Conservation (phyloP, 2,113 vertebrate genomes). For the Scophthalmus maximus region DNA sequence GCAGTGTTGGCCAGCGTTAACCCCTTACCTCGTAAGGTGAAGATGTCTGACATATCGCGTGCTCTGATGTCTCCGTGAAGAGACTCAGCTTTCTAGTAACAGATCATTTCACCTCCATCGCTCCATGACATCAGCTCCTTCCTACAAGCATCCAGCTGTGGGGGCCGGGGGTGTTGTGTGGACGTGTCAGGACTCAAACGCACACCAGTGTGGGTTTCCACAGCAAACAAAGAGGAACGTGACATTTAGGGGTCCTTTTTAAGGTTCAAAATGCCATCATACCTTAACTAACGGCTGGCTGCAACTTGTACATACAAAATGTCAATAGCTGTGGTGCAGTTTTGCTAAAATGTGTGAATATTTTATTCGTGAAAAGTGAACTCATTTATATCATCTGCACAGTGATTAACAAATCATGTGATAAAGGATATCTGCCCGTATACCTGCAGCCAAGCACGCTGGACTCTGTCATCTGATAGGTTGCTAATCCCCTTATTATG, state of each 20-base stretch:
- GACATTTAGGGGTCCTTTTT: constrained; percentile 33
- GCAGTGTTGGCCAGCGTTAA: neutral
- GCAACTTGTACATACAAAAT: neutral
- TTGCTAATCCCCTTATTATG: constrained; percentile 75
- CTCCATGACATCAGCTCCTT: constrained; percentile 68
- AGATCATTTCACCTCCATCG: constrained; percentile 73
- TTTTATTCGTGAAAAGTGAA: neutral
- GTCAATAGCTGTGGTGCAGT: neutral
- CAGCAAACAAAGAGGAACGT: constrained; percentile 35
- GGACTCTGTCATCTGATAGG: constrained; percentile 74
- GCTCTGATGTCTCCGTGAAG: constrained; percentile 23
- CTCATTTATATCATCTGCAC: constrained; percentile 18
- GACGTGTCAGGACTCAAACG: constrained; percentile 48
- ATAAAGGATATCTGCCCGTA: constrained; percentile 39
- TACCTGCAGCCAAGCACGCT: constrained; percentile 61
- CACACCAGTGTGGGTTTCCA: constrained; percentile 19
- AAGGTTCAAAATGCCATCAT: constrained; percentile 8
- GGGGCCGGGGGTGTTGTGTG: constrained; percentile 32
- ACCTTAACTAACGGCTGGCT: neutral
- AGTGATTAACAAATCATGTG: constrained; percentile 42
- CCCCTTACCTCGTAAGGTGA: constrained; percentile 31
- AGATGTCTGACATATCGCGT: neutral
- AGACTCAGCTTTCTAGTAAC: constrained; percentile 56
- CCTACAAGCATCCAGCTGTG: constrained; percentile 50
- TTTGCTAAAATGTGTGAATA: neutral